A percentile compares a stretch with the other conserved stretches of the same genome.
Evolutionary conservation across 2,113 vertebrate species (phyloP).

Genomic region (Nerophis ophidion): DNA sequence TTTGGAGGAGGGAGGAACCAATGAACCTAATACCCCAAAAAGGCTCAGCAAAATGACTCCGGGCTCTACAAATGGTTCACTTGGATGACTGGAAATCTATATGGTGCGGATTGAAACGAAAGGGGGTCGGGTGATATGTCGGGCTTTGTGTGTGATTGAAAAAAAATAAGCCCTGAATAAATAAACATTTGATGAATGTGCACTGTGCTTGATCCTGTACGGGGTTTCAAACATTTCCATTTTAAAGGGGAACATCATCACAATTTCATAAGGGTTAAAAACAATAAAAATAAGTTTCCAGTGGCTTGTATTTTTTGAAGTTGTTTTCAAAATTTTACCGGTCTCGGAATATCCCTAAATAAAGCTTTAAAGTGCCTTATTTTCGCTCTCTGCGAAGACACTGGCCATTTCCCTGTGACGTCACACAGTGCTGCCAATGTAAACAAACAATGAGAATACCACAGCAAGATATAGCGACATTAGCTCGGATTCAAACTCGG

Average conservation of each 20-base stretch:
- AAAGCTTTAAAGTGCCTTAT: too few species aligned
- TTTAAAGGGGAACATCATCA: slow-evolving; percentile 16
- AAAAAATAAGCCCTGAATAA: slow-evolving; percentile 40
- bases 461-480: too few species aligned
- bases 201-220: slow-evolving; percentile 46
- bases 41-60: slow-evolving; percentile 31
- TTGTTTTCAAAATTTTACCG: too few species aligned
- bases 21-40: slow-evolving; percentile 22
- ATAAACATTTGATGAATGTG: slow-evolving; percentile 65
- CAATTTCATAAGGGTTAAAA: too few species aligned
- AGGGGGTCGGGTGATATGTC: slow-evolving; percentile 13
- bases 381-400: too few species aligned
- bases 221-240: slow-evolving; percentile 52
- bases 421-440: too few species aligned
- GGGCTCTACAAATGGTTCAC: slow-evolving; percentile 44
- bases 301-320: too few species aligned
- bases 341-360: too few species aligned
- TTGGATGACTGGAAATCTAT: slow-evolving; percentile 59
- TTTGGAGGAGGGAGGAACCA: slow-evolving; percentile 32
- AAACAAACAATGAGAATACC: too few species aligned
- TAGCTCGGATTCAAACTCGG: too few species aligned
- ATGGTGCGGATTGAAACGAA: slow-evolving; percentile 29
- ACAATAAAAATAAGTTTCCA: too few species aligned
- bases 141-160: slow-evolving; percentile 50
- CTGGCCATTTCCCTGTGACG: too few species aligned